A percentile compares a stretch with the other conserved stretches of the same genome.
phyloP scores from a whole-genome alignment of 2,797 vertebrate species.

The Lindbergichthys nudifrons region DNA sequence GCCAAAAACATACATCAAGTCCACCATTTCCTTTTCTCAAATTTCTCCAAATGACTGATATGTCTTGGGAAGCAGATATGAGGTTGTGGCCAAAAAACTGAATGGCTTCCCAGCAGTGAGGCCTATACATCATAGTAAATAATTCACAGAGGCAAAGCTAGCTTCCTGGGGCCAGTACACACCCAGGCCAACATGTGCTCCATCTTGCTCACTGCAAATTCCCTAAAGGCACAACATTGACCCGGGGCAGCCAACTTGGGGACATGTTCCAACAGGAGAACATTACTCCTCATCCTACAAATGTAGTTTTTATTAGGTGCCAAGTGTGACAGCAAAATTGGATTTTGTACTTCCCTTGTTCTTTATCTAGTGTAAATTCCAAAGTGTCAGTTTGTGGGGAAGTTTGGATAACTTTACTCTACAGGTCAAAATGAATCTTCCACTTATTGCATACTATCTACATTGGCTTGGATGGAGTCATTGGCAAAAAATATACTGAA shows the following conservation, averaged over 20 bases:
- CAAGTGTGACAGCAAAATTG: conserved; percentile 73
- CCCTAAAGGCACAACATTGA: conserved; percentile 68
- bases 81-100: conserved; percentile 73
- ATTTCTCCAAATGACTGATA: conserved; percentile 69
- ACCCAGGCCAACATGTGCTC: conserved; percentile 75
- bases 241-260: conserved; percentile 72
- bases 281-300: conserved; percentile 68
- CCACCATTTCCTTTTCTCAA: conserved; percentile 42
- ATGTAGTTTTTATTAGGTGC: conserved; percentile 72
- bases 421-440: conserved; percentile 39
- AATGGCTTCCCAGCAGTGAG: conserved; percentile 71
- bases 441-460: conserved; percentile 2
- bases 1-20: conserved; percentile 63
- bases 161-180: conserved; percentile 66
- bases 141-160: conserved; percentile 76
- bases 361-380: conserved; percentile 50
- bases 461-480: conserved; percentile 13
- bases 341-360: conserved; percentile 60
- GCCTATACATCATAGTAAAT: conserved; percentile 83
- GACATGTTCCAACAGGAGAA: conserved; percentile 60
- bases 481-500: conserved; percentile 2
- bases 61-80: conserved; percentile 74
- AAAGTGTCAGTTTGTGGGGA: conserved; percentile 39
- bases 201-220: conserved; percentile 77
- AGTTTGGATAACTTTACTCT: conserved; percentile 49